Percentiles rank a stretch among this genome's conserved stretches.
These are phyloP conservation scores for Aporophyla lueneburgensis DNA, from an alignment of 2,888 invertebrate genomes.

Conservation along the genomic window DNA sequence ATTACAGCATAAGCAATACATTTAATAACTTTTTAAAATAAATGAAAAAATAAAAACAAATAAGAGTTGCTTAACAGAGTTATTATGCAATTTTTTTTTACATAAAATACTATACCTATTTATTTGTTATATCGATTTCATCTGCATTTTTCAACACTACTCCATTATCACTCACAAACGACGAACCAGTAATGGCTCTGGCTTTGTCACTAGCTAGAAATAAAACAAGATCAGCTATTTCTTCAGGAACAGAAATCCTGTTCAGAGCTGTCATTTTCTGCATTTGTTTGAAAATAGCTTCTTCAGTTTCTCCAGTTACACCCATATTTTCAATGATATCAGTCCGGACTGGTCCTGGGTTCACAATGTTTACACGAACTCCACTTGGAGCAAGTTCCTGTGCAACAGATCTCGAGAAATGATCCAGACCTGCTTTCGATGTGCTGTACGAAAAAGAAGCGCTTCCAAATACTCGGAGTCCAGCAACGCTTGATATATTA, in stretches of 20 bases:
- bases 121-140: background rate
- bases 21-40: too few relatives aligned
- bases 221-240: constrained; percentile 82
- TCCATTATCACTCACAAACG: constrained; percentile 43
- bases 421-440: constrained; percentile 38
- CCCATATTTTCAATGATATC: constrained; percentile 30
- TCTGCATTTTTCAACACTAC: background rate
- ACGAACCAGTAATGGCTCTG: constrained; percentile 34
- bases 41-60: too few relatives aligned
- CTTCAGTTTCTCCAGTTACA: background rate
- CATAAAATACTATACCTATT: background rate
- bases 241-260: constrained; percentile 32
- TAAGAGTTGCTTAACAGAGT: background rate
- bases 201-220: constrained; percentile 44
- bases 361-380: constrained; percentile 38
- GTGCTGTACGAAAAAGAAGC: constrained; percentile 12
- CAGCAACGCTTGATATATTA: constrained; percentile 40
- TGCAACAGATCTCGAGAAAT: constrained; percentile 29
- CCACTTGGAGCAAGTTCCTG: constrained; percentile 27
- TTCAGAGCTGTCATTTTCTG: constrained; percentile 5
- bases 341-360: constrained; percentile 40
- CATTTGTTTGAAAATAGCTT: background rate
- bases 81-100: background rate
- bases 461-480: background rate
- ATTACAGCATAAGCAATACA: too few relatives aligned